phyloP scores from a whole-genome alignment of 1,140 invertebrate genomes.

The Philopotamus ludificatus region DNA sequence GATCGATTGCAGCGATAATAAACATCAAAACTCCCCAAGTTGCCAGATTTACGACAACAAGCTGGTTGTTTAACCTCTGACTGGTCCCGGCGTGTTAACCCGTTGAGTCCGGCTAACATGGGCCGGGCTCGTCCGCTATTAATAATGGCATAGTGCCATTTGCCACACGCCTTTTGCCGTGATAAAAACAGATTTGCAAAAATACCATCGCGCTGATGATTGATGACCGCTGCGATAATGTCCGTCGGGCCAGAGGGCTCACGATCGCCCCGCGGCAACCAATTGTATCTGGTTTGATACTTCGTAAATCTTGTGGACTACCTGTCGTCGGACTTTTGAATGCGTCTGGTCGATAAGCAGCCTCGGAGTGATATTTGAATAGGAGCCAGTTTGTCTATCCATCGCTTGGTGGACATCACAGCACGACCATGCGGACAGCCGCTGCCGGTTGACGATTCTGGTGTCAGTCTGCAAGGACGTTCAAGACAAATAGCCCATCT shows the following conservation, averaged over 20 bases:
- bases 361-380: constrained; percentile 35
- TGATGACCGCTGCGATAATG: neutral
- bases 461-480: neutral
- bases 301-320: neutral
- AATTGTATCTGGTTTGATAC: too few relatives aligned
- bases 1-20: too few relatives aligned
- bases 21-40: too few relatives aligned
- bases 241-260: neutral
- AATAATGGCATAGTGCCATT: neutral
- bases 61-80: constrained; percentile 8
- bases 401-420: constrained; percentile 17
- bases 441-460: constrained; percentile 9
- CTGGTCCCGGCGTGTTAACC: constrained; percentile 1
- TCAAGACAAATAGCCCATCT: constrained; percentile 17
- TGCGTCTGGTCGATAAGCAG: constrained; percentile 5
- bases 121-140: neutral
- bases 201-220: neutral
- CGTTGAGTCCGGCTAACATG: neutral
- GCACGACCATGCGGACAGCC: neutral
- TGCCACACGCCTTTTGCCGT: neutral
- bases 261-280: neutral
- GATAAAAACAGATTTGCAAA: constrained; percentile 4
- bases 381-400: constrained; percentile 34
- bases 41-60: constrained; percentile 16
- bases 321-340: constrained; percentile 9